These are phyloP conservation scores for Drosophila mercatorum DNA, from an alignment of 2,888 invertebrate species.

Conservation along the genomic window DNA sequence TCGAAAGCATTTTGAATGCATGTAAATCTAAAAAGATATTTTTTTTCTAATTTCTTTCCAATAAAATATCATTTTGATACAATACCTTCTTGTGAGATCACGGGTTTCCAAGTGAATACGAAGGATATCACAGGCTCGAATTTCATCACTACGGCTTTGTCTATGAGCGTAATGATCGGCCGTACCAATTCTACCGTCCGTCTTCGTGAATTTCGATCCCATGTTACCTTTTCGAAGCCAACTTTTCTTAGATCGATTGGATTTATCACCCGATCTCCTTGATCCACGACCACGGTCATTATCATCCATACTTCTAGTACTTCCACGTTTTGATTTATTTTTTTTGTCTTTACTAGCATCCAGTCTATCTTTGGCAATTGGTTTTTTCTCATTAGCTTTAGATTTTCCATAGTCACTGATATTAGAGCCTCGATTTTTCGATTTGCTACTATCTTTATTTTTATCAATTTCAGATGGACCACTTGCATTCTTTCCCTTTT, in stretches of 20 bases:
- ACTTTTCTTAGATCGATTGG: background rate
- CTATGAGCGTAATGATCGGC: conserved; percentile 5
- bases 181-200: conserved; percentile 3
- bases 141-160: conserved; percentile 60
- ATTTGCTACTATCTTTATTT: background rate
- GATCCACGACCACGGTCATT: background rate
- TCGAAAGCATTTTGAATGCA: conserved; percentile 2
- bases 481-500: background rate
- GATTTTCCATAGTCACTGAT: background rate
- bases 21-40: conserved; percentile 8
- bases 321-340: conserved; percentile 1
- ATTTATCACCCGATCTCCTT: background rate
- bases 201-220: conserved; percentile 25
- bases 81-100: conserved; percentile 58
- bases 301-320: conserved; percentile 5
- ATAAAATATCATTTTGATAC: background rate
- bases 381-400: background rate
- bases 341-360: background rate
- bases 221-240: conserved; percentile 18
- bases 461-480: background rate
- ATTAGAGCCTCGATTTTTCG: background rate
- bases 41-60: too few relatives aligned
- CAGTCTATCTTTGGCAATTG: too few relatives aligned
- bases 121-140: conserved; percentile 69
- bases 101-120: conserved; percentile 73